Base-by-base conservation (phyloP, 2,797 vertebrate genomes). In the Danio kyathit region DNA sequence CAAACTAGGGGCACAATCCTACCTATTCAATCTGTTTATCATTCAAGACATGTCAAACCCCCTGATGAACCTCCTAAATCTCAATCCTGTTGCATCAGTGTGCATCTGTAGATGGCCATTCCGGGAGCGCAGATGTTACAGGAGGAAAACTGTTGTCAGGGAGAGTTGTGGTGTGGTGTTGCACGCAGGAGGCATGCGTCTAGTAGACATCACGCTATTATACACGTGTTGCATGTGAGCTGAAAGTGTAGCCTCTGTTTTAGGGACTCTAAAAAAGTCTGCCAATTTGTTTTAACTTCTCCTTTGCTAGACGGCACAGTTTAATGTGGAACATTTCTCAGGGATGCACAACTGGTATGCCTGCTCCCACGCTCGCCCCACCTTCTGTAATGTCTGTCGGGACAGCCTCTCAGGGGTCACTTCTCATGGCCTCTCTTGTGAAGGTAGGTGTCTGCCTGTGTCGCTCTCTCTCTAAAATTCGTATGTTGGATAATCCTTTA, bases 291-390 rank as follows among this genome's bases (percentile, higher is more conserved):
- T 92, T 91, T 93, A 89, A 93, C 89, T 87, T 96, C 90, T 96
- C 88, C 86, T 95, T 96, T 93, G 89, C 89, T 93, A 99, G 98
- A 97, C 98, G 87, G 97, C 97, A 93, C 97, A 99, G 96, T 99
- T 99, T 95, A 99, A 98, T 91, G 96, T 99, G 96, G 97, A 99
- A 93, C 97, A 99, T 96, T 99, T 99, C 97, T 99, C 98, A 97
- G 98, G 98, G 95, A 99, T 98, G 96, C 98, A 99, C 95, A 99
- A 99, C 96, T 99, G 98, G 97, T 99, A 98, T 87, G 98, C 98
- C 95, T 99, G 98, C 93, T 99, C 97, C 91, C 98, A 99, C 0
- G 98, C 98, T 89, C 95, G 97, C 81, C 97, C 97, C 79, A 99
- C 98, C 89, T 99, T 99, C 91, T 99, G 97, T 85, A 99, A 99